These are phyloP conservation scores for Pithys albifrons DNA, from an alignment of 2,113 vertebrate genomes.

Conservation along the genomic window DNA sequence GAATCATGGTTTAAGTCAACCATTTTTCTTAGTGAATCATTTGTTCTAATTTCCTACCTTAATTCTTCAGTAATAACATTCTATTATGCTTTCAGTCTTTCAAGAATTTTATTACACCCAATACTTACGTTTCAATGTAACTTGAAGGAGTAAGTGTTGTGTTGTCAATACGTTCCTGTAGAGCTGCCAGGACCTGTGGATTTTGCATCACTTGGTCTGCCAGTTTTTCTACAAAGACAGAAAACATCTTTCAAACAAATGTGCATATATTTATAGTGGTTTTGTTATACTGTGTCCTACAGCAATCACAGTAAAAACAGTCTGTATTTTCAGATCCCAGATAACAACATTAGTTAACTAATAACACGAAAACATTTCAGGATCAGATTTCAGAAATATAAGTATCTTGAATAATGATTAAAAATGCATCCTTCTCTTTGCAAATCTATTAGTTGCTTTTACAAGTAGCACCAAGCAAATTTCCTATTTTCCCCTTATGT, in stretches of 20 bases:
- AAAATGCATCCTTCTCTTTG: neutral
- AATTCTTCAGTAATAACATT: neutral
- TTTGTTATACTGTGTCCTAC: neutral
- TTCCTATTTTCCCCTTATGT: neutral
- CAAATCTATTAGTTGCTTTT: neutral
- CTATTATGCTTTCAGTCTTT: neutral
- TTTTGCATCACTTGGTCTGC: conserved; percentile 85
- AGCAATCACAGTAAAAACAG: neutral
- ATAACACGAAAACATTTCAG: neutral
- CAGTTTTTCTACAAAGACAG: conserved; percentile 73
- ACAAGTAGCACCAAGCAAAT: neutral
- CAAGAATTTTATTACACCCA: neutral
- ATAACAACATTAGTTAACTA: neutral
- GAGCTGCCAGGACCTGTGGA: conserved; percentile 81
- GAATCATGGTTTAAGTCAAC: neutral
- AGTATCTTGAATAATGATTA: neutral
- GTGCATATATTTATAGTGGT: neutral
- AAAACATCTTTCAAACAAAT: neutral
- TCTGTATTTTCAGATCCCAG: neutral
- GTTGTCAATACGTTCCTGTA: conserved; percentile 81
- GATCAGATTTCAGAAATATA: neutral
- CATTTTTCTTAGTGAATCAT: neutral
- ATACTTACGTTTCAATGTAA: conserved; percentile 83
- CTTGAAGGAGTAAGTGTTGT: conserved; percentile 79
- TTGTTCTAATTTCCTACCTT: neutral